Evolutionary conservation across 2,113 vertebrate species (phyloP).

Genomic region (Tichodroma muraria): DNA sequence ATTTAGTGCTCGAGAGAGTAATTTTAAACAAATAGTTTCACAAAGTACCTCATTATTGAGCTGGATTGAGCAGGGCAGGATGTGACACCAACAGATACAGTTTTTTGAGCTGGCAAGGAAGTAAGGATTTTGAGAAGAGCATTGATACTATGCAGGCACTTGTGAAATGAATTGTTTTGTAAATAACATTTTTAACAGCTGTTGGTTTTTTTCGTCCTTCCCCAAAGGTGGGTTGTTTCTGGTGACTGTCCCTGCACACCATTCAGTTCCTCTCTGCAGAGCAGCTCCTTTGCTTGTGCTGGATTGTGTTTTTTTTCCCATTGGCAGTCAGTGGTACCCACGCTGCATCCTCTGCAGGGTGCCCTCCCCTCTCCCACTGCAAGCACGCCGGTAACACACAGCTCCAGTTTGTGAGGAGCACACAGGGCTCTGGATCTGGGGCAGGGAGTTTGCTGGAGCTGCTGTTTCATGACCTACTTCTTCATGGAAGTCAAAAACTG

Average conservation of each 20-base stretch:
- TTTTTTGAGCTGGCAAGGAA: background rate
- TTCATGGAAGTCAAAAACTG: background rate
- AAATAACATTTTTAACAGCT: background rate
- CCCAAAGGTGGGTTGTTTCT: background rate
- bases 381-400: accelerated
- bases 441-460: background rate
- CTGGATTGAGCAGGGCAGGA: background rate
- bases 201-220: background rate
- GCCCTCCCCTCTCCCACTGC: background rate
- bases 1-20: background rate
- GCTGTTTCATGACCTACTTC: background rate
- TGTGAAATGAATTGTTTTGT: background rate
- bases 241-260: background rate
- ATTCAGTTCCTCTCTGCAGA: background rate
- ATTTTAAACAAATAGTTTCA: background rate
- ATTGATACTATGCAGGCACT: background rate
- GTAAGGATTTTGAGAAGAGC: background rate
- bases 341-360: background rate
- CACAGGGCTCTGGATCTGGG: background rate
- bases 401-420: background rate
- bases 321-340: background rate
- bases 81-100: background rate
- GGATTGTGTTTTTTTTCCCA: background rate
- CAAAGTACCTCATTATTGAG: background rate
- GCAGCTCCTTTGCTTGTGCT: background rate